Conservation (phyloP, 2,113 vertebrate species). For the Murina feae region DNA sequence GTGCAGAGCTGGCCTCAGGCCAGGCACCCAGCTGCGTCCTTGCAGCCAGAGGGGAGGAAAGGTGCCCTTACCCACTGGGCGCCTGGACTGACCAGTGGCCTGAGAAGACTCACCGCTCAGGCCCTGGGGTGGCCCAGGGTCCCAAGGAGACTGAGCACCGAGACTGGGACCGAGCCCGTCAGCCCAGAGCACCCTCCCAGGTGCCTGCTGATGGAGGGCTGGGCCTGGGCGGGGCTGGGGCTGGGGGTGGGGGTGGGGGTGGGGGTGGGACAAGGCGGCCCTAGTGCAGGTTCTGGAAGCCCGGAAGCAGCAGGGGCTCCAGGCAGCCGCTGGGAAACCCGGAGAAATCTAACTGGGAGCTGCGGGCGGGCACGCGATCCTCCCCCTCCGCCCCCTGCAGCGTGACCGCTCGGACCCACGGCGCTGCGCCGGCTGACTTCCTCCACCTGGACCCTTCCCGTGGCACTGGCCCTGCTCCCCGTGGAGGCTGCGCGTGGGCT, state of each 20-base stretch:
- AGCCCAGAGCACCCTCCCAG: neutral
- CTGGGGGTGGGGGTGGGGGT: rapidly evolving
- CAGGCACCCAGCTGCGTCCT: neutral
- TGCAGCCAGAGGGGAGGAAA: neutral
- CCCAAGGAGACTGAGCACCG: neutral
- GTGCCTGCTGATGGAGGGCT: neutral
- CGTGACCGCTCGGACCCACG: neutral
- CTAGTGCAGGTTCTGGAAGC: neutral
- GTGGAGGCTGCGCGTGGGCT: neutral
- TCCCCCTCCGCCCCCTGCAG: neutral
- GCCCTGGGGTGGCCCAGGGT: neutral
- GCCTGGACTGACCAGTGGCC: neutral
- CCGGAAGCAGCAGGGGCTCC: neutral
- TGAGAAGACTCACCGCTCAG: neutral
- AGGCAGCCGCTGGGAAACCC: neutral
- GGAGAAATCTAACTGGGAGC: neutral
- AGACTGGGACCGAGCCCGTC: neutral
- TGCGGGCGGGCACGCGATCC: neutral
- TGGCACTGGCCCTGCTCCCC: neutral
- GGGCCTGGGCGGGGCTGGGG: rapidly evolving
- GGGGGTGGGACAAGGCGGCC: neutral
- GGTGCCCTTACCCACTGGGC: neutral
- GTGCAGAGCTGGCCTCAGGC: neutral
- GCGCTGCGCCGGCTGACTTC: neutral
- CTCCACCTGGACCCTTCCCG: neutral